Evolutionary conservation across 2,797 vertebrate species (phyloP), one percentile per base, ranked within the genome.

Genomic region (Chromobotia macracanthus): DNA sequence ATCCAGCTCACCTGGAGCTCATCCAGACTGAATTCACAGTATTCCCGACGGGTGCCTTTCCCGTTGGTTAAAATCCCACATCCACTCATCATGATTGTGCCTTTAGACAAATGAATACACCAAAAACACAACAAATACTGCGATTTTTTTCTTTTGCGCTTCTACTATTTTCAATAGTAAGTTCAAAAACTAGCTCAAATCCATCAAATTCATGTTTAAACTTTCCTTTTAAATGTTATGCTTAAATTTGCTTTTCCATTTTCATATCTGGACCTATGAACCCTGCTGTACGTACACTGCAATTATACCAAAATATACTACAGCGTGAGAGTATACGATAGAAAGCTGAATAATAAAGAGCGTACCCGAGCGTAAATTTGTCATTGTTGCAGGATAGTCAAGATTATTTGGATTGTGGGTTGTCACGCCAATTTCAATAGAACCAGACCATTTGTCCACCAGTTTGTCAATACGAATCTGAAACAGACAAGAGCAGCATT

Each of bases 1-100:
- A 11, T 28, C 0, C 21, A 60, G 1, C 87, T 78, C 70, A 98
- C 96, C 95, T 98, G 96, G 44, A 98, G 92, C 84, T 97, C 96
- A 19, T 98, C 96, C 15, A 98, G 91, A 87, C 96, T 97, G 86
- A 97, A 97, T 87, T 97, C 96, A 81, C 96, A 97, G 91, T 98
- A 98, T 81, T 98, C 96, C 82, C 96, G 89, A 19, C 96, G 95
- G 15, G 96, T 98, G 18, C 96, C 96, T 86, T 98, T 98, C 71
- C 96, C 96, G 0, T 98, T 98, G 79, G 96, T 98, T 80, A 98
- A 89, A 72, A 98, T 98, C 61, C 96, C 96, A 41, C 96, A 97
- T 85, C 96, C 96, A 10, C 96, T 98, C 96, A 98, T 97, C 96
- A 98, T 97, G 87, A 98, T 97, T 85, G 96, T 97, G 72, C 96